Conservation (phyloP, 2,888 invertebrate species). For the Xestia c-nigrum region DNA sequence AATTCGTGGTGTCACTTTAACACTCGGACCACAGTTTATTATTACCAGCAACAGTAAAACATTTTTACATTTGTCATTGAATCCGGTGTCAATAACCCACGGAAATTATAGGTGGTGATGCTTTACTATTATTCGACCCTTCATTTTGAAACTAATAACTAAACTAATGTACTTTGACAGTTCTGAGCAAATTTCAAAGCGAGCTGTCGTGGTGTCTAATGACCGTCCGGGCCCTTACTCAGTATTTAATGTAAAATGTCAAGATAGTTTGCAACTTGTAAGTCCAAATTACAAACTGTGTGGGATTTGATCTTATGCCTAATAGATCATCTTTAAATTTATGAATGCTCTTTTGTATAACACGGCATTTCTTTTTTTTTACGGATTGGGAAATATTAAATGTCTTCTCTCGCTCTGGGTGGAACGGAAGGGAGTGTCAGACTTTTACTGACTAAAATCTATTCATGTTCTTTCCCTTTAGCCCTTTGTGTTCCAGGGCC, state of each 20-base stretch:
- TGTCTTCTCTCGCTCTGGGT: too few species aligned
- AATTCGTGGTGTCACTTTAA: too few species aligned
- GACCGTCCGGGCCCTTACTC: not conserved
- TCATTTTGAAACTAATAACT: constrained; percentile 5
- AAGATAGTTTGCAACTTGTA: constrained; percentile 7
- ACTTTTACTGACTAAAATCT: too few species aligned
- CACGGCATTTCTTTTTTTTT: too few species aligned
- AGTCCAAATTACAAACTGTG: not conserved
- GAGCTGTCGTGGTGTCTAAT: constrained; percentile 5
- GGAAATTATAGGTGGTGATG: not conserved
- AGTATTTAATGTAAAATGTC: constrained; percentile 15
- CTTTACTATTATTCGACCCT: not conserved
- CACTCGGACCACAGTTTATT: too few species aligned
- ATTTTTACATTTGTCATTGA: not conserved
- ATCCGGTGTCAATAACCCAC: not conserved
- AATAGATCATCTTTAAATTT: too few species aligned
- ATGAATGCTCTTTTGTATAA: too few species aligned
- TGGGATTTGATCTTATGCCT: not conserved
- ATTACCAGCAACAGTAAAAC: too few species aligned
- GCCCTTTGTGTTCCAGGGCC: too few species aligned
- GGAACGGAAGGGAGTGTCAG: too few species aligned
- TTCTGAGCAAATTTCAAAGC: constrained; percentile 11
- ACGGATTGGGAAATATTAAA: too few species aligned
- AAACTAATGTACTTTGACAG: constrained; percentile 6
- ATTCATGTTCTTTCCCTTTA: too few species aligned